These are phyloP conservation scores for Muscidifurax raptorellus DNA, from an alignment of 1,140 invertebrate species.

Conservation along the genomic window DNA sequence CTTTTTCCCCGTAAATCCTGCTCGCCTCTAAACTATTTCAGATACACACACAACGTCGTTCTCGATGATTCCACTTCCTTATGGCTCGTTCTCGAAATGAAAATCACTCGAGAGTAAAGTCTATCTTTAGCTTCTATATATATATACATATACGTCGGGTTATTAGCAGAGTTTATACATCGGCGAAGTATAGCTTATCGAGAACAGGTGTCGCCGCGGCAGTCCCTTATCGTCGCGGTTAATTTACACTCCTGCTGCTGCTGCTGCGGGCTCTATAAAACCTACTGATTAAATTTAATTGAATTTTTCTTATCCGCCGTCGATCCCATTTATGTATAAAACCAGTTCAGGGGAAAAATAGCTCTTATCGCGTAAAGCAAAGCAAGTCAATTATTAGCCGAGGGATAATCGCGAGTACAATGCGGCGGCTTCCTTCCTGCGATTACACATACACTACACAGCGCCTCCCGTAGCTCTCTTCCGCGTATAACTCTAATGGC, in stretches of 20 bases:
- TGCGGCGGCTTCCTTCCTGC: constrained; percentile 27
- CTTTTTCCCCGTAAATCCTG: constrained; percentile 7
- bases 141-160: no score
- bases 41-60: not conserved
- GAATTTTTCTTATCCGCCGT: not conserved
- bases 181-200: not conserved
- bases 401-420: not conserved
- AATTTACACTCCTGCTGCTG: not conserved
- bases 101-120: no score
- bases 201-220: not conserved
- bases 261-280: no score
- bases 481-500: constrained; percentile 4
- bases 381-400: not conserved
- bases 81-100: not conserved
- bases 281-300: not conserved
- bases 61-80: not conserved
- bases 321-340: not conserved
- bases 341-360: not conserved
- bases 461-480: not conserved
- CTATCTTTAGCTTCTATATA: not conserved
- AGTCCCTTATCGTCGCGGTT: not conserved
- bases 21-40: not conserved
- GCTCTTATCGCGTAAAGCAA: not conserved
- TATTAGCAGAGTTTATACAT: not conserved
- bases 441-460: not conserved